These are phyloP conservation scores for Seira sanloemensis DNA, from an alignment of 2,888 invertebrate genomes.

Conservation along the genomic window DNA sequence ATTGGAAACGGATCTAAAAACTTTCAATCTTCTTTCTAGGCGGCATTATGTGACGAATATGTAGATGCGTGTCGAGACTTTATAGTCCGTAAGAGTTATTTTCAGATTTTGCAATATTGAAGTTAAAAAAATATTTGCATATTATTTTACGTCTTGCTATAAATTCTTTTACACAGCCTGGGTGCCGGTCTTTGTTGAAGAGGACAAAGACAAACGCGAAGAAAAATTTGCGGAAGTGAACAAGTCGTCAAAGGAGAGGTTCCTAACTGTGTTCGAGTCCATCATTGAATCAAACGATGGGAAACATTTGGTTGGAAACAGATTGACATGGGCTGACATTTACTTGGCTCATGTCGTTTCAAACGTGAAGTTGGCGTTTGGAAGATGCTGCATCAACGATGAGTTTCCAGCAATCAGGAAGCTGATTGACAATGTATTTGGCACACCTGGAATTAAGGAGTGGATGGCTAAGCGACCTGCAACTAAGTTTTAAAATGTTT, in stretches of 20 bases:
- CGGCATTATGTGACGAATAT: conserved; percentile 79
- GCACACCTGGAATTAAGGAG: conserved; percentile 78
- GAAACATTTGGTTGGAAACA: conserved; percentile 49
- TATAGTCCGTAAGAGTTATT: background rate
- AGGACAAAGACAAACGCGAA: background rate
- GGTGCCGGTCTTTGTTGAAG: background rate
- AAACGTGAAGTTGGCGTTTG: conserved; percentile 79
- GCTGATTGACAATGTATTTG: conserved; percentile 78
- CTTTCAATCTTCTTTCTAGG: too few species aligned
- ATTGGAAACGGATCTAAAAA: too few species aligned
- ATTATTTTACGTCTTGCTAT: too few species aligned
- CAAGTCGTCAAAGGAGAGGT: conserved; percentile 76
- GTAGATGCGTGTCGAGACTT: conserved; percentile 79
- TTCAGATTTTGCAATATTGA: too few species aligned
- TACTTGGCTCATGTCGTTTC: conserved; percentile 79
- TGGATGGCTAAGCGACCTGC: conserved; percentile 79
- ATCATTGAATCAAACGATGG: conserved; percentile 53
- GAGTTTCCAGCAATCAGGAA: conserved; percentile 78
- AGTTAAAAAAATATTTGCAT: too few species aligned
- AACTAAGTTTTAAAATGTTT: conserved; percentile 78
- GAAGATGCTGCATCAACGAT: conserved; percentile 77
- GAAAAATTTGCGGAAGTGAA: background rate
- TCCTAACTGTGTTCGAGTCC: conserved; percentile 37
- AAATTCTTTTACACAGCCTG: conserved; percentile 11
- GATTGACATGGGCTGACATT: conserved; percentile 76